Evolutionary conservation across 2,113 vertebrate species (phyloP).

Genomic region (Megaleporinus macrocephalus): DNA sequence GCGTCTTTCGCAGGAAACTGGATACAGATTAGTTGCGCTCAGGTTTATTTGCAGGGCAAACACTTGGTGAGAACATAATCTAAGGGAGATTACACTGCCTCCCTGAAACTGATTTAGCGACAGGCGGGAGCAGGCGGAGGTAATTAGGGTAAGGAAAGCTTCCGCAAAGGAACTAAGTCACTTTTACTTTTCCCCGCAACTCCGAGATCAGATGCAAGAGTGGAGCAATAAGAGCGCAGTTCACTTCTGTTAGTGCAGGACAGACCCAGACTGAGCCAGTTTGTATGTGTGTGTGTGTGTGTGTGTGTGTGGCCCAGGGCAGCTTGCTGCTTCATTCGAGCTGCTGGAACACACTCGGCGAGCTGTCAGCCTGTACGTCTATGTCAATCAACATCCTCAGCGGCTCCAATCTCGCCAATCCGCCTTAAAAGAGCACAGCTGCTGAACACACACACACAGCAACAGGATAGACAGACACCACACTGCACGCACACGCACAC

Average conservation of each 20-base stretch:
- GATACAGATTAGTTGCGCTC: conserved; percentile 19
- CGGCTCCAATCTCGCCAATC: conserved; percentile 7
- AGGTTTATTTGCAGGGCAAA: conserved; percentile 41
- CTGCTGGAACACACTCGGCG: conserved; percentile 41
- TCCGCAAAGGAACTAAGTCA: conserved; percentile 33
- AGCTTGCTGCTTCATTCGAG: conserved; percentile 31
- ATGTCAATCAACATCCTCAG: conserved; percentile 54
- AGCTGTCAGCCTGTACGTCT: conserved; percentile 54
- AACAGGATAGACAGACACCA: neutral
- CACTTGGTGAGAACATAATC: conserved; percentile 20
- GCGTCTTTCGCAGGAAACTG: conserved; percentile 15
- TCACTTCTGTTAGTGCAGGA: neutral
- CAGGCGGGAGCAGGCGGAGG: conserved; percentile 19
- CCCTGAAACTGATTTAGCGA: conserved; percentile 37
- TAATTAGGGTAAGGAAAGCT: conserved; percentile 37
- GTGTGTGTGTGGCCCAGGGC: conserved; percentile 27
- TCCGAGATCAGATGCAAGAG: conserved; percentile 31
- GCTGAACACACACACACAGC: neutral
- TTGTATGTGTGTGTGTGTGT: neutral
- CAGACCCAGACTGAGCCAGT: neutral
- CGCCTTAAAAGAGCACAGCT: conserved; percentile 16
- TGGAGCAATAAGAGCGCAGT: neutral
- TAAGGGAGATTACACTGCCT: conserved; percentile 37
- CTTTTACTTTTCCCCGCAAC: conserved; percentile 5
- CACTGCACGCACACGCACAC: neutral